Evolutionary conservation across 2,888 invertebrate genomes (phyloP).

Genomic region (Drosophila borealis): DNA sequence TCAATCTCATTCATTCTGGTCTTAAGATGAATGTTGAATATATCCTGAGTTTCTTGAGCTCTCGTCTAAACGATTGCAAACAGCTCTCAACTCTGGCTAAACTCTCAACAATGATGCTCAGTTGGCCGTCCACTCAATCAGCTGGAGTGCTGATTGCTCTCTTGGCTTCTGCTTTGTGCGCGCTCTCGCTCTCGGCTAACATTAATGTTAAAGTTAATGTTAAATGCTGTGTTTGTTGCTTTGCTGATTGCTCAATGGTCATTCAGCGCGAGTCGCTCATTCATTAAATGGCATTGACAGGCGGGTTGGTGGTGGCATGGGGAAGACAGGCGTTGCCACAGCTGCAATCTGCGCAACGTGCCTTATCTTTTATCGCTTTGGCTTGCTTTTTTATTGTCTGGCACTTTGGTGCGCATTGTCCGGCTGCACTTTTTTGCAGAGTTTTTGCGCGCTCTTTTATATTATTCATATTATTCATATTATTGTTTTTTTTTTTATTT

Average conservation of each 20-base stretch:
- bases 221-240: conserved; percentile 54
- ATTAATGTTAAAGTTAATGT: conserved; percentile 44
- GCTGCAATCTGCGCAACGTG: conserved; percentile 70
- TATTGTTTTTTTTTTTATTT: conserved; percentile 4
- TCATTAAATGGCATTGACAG: conserved; percentile 66
- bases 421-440: conserved; percentile 32
- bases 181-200: conserved; percentile 35
- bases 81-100: conserved; percentile 17
- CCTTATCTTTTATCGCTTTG: conserved; percentile 76
- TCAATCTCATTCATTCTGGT: conserved; percentile 13
- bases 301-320: neutral
- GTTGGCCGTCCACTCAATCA: conserved; percentile 70
- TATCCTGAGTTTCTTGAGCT: conserved; percentile 5
- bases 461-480: conserved; percentile 20
- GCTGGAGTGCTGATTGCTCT: conserved; percentile 37
- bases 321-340: conserved; percentile 1
- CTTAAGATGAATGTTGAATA: conserved; percentile 15
- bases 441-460: conserved; percentile 14
- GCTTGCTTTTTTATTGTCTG: conserved; percentile 73
- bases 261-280: conserved; percentile 62
- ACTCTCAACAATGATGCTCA: conserved; percentile 45
- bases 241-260: conserved; percentile 69
- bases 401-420: conserved; percentile 69
- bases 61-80: conserved; percentile 15
- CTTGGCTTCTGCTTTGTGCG: conserved; percentile 10